Evolutionary conservation across 2,113 vertebrate species (phyloP).

Genomic region (Etheostoma cragini): DNA sequence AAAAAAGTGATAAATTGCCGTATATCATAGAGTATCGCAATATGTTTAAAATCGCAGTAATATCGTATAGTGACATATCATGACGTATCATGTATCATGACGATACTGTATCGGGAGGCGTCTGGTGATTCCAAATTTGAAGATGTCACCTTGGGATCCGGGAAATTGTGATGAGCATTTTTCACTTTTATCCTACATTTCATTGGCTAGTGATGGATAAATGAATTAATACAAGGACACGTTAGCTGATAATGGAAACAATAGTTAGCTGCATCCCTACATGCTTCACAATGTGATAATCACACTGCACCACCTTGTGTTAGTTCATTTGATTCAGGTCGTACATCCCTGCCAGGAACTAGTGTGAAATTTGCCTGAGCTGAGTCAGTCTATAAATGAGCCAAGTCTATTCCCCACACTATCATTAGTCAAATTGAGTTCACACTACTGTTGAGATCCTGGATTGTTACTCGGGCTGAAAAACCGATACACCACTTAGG

Average conservation of each 20-base stretch:
- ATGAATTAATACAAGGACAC: too few species aligned
- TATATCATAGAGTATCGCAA: too few species aligned
- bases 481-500: conserved; percentile 14
- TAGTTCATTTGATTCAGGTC: background rate
- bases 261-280: background rate
- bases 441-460: conserved; percentile 18
- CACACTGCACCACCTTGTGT: background rate
- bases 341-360: background rate
- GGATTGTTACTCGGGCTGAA: conserved; percentile 35
- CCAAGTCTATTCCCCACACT: conserved; percentile 6
- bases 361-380: background rate
- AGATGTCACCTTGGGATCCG: too few species aligned
- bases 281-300: background rate
- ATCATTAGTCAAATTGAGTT: conserved; percentile 38
- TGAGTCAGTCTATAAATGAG: conserved; percentile 29
- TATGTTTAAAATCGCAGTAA: too few species aligned
- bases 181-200: too few species aligned
- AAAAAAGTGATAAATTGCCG: too few species aligned
- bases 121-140: too few species aligned
- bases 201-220: too few species aligned
- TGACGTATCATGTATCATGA: too few species aligned
- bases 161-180: too few species aligned
- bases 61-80: too few species aligned
- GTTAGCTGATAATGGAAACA: background rate
- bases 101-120: too few species aligned